These are phyloP conservation scores for Myotis yumanensis DNA, from an alignment of 2,113 vertebrate genomes.

Conservation along the genomic window DNA sequence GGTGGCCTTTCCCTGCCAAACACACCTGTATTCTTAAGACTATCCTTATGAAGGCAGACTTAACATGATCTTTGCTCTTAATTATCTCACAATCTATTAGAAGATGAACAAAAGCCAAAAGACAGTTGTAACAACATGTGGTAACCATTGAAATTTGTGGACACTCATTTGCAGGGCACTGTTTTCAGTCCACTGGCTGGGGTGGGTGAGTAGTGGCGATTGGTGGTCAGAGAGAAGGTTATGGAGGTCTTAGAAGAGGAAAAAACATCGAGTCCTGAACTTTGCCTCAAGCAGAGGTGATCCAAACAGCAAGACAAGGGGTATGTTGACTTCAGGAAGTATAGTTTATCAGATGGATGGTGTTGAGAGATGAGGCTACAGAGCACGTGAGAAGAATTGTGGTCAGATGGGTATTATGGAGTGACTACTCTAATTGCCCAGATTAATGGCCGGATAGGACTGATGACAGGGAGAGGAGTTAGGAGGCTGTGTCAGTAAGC, in stretches of 20 bases:
- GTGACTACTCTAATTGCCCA: not conserved
- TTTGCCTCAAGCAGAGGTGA: not conserved
- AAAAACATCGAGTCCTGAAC: not conserved
- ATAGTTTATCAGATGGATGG: not conserved
- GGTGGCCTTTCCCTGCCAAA: not conserved
- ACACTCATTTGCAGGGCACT: not conserved
- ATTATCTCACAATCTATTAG: not conserved
- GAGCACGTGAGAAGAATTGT: accelerated
- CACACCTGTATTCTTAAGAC: not conserved
- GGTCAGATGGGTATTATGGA: not conserved
- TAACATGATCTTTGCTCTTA: not conserved
- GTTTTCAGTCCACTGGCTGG: not conserved
- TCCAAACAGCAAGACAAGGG: not conserved
- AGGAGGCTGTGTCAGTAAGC: not conserved
- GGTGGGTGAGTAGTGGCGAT: too few species aligned
- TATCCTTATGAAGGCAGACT: not conserved
- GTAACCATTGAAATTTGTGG: not conserved
- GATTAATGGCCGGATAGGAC: not conserved
- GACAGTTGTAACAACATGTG: not conserved
- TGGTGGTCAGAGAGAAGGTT: not conserved
- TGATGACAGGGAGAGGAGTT: not conserved
- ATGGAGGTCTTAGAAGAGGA: not conserved
- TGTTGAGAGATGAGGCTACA: too few species aligned
- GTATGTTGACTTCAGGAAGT: not conserved
- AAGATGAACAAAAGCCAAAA: not conserved